phyloP scores from a whole-genome alignment of 2,113 vertebrate species.

The Corythoichthys haematopterus region DNA sequence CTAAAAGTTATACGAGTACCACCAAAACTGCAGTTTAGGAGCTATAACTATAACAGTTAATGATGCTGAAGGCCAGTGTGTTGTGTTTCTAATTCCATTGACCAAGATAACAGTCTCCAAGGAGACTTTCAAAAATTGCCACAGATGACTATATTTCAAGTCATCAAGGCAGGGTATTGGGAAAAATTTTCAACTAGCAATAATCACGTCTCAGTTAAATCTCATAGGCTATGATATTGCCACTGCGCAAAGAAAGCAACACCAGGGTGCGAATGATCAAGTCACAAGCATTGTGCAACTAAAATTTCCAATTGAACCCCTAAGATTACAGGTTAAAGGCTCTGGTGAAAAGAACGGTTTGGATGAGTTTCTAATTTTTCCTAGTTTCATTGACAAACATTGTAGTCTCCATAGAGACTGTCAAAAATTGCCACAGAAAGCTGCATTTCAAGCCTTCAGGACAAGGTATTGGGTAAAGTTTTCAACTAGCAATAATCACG shows the following conservation, averaged over 20 bases:
- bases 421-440: background rate
- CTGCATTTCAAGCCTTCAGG: background rate
- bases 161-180: background rate
- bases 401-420: background rate
- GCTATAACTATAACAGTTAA: no score
- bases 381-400: no score
- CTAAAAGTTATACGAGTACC: no score
- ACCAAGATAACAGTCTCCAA: no score
- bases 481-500: background rate
- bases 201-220: background rate
- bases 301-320: background rate
- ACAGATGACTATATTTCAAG: background rate
- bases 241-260: background rate
- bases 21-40: no score
- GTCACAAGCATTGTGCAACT: no score
- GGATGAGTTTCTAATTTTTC: no score
- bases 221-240: background rate
- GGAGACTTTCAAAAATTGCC: background rate
- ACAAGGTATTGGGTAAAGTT: conserved; percentile 1
- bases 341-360: no score
- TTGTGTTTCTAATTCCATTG: no score
- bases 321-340: no score
- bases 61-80: no score
- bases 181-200: background rate
- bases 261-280: no score